Conservation (phyloP, 1,140 invertebrate species). For the Lamellibrachia luymesi region DNA sequence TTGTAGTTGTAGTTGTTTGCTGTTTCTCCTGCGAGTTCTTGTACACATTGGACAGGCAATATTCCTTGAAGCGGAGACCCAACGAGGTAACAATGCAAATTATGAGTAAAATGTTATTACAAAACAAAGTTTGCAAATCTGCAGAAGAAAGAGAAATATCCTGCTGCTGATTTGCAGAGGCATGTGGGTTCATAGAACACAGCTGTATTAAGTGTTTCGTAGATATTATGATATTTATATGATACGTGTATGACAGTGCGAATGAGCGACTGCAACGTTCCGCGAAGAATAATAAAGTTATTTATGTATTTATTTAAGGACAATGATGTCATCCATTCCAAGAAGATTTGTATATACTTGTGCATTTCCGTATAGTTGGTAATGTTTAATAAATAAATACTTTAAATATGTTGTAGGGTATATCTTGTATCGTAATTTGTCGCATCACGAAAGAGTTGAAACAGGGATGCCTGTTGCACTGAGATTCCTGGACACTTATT, state of each 20-base stretch:
- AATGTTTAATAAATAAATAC: neutral
- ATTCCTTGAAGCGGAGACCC: neutral
- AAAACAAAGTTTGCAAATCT: neutral
- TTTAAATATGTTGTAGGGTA: neutral
- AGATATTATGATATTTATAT: neutral
- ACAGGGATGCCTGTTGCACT: neutral
- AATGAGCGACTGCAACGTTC: neutral
- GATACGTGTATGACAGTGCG: neutral
- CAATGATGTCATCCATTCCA: neutral
- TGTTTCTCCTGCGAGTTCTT: neutral
- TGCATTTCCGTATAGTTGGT: neutral
- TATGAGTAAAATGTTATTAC: neutral
- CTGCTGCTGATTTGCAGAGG: neutral
- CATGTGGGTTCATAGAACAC: no score
- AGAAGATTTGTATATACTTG: neutral
- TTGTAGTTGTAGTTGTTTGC: neutral
- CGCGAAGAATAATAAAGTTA: neutral
- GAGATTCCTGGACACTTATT: neutral
- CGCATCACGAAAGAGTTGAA: neutral
- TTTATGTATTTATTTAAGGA: conserved; percentile 2
- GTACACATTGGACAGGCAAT: neutral
- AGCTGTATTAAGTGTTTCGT: neutral
- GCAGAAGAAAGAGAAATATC: no score
- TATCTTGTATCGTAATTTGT: neutral
- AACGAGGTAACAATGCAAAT: neutral